Conservation (phyloP, 2,797 vertebrate genomes). For the Erethizon dorsatum region DNA sequence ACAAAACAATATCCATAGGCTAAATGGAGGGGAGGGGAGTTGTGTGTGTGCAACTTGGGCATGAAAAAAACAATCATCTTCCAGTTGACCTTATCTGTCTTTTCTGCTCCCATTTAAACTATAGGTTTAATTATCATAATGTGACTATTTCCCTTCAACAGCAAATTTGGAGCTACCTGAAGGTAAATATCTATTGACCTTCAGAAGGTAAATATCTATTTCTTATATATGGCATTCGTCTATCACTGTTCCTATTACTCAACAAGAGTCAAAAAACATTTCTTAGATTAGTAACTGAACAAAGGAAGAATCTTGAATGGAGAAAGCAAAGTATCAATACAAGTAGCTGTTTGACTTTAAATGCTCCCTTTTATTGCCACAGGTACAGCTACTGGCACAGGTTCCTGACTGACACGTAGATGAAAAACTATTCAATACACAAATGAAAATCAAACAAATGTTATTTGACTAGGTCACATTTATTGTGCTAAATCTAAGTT, state of each 20-base stretch:
- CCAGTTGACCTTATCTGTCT: neutral
- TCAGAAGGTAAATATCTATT: neutral
- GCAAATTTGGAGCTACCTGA: neutral
- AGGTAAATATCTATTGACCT: neutral
- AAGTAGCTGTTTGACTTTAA: neutral
- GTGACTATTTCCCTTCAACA: neutral
- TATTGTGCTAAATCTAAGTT: neutral
- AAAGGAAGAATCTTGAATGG: neutral
- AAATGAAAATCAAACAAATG: constrained; percentile 2
- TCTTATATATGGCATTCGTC: neutral
- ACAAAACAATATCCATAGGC: neutral
- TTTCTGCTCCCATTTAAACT: neutral
- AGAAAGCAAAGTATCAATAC: neutral
- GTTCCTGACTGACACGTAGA: neutral
- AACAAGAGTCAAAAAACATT: neutral
- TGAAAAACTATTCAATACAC: neutral
- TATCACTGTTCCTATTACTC: neutral
- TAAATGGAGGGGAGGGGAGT: neutral
- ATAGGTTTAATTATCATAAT: neutral
- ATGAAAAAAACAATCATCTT: neutral
- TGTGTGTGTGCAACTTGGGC: no score
- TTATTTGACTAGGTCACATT: neutral
- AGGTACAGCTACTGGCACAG: neutral
- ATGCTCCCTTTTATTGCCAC: neutral
- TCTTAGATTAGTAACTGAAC: neutral